Conservation (phyloP, 2,888 invertebrate genomes). For the Scelioninae gen. 2 region DNA sequence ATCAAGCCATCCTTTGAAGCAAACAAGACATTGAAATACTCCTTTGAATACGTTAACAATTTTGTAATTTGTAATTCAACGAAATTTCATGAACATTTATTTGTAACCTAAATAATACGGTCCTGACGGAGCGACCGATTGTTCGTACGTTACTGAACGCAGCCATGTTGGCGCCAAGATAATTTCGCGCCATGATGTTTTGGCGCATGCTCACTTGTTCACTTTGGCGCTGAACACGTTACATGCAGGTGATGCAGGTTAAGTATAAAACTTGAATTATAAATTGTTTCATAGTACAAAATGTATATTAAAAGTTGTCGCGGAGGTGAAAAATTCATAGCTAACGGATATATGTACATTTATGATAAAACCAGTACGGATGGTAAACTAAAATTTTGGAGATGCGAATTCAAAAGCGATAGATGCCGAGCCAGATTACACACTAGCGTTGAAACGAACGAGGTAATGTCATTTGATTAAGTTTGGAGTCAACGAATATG, state of each 20-base stretch:
- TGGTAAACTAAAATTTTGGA: conserved; percentile 49
- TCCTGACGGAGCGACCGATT: no score
- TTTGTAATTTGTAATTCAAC: no score
- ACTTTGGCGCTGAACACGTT: conserved; percentile 49
- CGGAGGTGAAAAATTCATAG: conserved; percentile 45
- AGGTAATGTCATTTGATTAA: no score
- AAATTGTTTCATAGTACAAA: conserved; percentile 14
- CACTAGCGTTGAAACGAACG: conserved; percentile 45
- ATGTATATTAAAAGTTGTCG: conserved; percentile 48
- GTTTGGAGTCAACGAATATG: no score
- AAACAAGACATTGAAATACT: no score
- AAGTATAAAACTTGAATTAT: neutral
- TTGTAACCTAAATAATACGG: no score
- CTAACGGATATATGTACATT: conserved; percentile 48
- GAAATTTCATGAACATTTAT: no score
- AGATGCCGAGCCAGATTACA: conserved; percentile 46
- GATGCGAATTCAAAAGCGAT: conserved; percentile 49
- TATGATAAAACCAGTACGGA: conserved; percentile 45
- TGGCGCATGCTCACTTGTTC: conserved; percentile 57
- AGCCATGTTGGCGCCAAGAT: conserved; percentile 53
- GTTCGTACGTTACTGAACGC: conserved; percentile 16
- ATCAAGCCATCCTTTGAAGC: no score
- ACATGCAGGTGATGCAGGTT: conserved; percentile 23
- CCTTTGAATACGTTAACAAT: no score
- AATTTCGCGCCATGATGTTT: conserved; percentile 56